Conservation (phyloP, 1,140 invertebrate genomes). For the Polyergus mexicanus region DNA sequence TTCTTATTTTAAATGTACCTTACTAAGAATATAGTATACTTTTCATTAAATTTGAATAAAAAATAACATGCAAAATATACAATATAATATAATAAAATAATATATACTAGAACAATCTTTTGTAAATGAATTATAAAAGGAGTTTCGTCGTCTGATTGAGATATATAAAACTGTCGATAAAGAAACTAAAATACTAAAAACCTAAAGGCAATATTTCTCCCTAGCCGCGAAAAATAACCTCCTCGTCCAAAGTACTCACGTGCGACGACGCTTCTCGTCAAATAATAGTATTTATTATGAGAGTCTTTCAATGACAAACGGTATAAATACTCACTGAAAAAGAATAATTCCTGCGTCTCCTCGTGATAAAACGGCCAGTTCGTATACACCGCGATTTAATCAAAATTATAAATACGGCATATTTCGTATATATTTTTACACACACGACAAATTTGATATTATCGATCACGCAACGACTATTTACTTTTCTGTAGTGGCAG, state of each 20-base stretch:
- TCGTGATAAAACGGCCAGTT: neutral
- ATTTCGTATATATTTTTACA: neutral
- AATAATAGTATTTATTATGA: neutral
- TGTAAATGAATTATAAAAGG: neutral
- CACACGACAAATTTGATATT: neutral
- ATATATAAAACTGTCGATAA: neutral
- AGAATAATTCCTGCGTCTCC: neutral
- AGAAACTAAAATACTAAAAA: conserved; percentile 17
- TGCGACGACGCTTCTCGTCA: neutral
- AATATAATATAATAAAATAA: neutral
- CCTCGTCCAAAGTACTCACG: neutral
- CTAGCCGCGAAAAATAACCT: conserved; percentile 18
- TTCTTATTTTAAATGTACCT: neutral
- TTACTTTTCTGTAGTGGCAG: conserved; percentile 15
- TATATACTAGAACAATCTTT: neutral
- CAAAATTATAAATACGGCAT: neutral
- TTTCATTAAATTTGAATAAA: too few relatives aligned
- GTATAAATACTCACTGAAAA: neutral
- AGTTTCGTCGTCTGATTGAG: neutral
- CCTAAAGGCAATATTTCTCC: neutral
- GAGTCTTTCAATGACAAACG: neutral
- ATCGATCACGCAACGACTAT: neutral
- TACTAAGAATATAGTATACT: too few relatives aligned
- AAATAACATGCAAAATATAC: neutral
- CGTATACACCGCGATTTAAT: neutral